A percentile compares a stretch with the other conserved stretches of the same genome.
Conservation (phyloP, 1,140 invertebrate genomes). For the Diorhabda sublineata region DNA sequence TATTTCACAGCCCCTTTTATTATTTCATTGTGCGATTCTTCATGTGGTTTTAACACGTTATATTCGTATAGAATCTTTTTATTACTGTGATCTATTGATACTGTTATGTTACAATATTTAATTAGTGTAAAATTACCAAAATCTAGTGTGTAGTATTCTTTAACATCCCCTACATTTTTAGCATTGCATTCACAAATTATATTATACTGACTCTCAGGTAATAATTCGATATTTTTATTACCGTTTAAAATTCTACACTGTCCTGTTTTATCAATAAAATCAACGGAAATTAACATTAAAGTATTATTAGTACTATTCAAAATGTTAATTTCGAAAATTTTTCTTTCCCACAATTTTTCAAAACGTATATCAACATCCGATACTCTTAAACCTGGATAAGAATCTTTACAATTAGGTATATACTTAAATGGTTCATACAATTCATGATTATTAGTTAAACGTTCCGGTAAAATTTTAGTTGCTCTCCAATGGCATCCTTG, state of each 20-base stretch:
- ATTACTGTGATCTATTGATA: slow-evolving; percentile 35
- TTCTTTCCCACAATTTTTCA: slow-evolving; percentile 44
- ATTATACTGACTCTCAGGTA: slow-evolving; percentile 38
- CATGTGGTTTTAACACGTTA: background rate
- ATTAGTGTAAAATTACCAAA: slow-evolving; percentile 58
- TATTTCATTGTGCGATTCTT: slow-evolving; percentile 17
- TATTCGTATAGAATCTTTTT: slow-evolving; percentile 8
- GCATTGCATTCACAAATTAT: slow-evolving; percentile 50
- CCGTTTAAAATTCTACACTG: slow-evolving; percentile 43
- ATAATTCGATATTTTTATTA: slow-evolving; percentile 41
- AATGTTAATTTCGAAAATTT: slow-evolving; percentile 37
- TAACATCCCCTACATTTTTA: slow-evolving; percentile 55
- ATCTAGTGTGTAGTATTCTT: slow-evolving; percentile 56
- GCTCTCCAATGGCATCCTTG: slow-evolving; percentile 57
- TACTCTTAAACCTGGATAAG: slow-evolving; percentile 38
- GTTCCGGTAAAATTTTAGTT: slow-evolving; percentile 49
- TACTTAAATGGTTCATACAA: slow-evolving; percentile 6
- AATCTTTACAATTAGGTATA: slow-evolving; percentile 21
- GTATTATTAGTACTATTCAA: slow-evolving; percentile 29
- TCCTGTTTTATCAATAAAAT: slow-evolving; percentile 31
- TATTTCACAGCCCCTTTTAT: slow-evolving; percentile 51
- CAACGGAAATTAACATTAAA: slow-evolving; percentile 30
- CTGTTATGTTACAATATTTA: slow-evolving; percentile 51
- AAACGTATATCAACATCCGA: slow-evolving; percentile 37
- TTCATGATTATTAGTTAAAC: slow-evolving; percentile 29